phyloP scores from a whole-genome alignment of 1,140 invertebrate genomes.

The Camponotus floridanus region DNA sequence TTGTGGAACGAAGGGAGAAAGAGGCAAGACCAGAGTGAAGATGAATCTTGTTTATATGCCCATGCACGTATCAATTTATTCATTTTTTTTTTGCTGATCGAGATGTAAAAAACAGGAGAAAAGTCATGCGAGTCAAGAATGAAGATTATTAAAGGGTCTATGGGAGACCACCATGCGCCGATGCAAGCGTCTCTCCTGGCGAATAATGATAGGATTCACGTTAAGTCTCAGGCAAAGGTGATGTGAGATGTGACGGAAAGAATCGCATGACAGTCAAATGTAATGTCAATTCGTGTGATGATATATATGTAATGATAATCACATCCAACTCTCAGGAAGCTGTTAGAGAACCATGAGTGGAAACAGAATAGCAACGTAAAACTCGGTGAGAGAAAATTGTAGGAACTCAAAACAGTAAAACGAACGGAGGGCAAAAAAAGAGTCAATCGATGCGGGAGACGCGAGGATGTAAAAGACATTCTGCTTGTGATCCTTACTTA shows the following conservation, averaged over 20 bases:
- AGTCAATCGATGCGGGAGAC: slow-evolving; percentile 33
- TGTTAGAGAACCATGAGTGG: slow-evolving; percentile 49
- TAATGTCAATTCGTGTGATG: slow-evolving; percentile 19
- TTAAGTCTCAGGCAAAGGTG: slow-evolving; percentile 7
- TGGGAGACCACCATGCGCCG: neutral
- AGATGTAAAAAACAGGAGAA: slow-evolving; percentile 16
- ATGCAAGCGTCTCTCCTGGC: slow-evolving; percentile 38
- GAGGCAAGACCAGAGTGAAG: slow-evolving; percentile 13
- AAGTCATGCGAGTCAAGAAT: slow-evolving; percentile 40
- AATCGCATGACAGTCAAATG: slow-evolving; percentile 39
- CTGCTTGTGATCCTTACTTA: slow-evolving; percentile 88
- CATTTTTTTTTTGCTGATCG: neutral
- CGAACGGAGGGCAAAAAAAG: slow-evolving; percentile 27
- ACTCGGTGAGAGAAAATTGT: slow-evolving; percentile 26
- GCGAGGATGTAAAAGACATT: slow-evolving; percentile 29
- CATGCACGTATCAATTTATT: slow-evolving; percentile 48
- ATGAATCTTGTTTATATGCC: slow-evolving; percentile 14
- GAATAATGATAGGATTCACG: slow-evolving; percentile 22
- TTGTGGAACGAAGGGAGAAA: slow-evolving; percentile 3
- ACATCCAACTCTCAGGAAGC: slow-evolving; percentile 53
- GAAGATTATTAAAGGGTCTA: slow-evolving; percentile 1
- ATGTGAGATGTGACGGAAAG: slow-evolving; percentile 19
- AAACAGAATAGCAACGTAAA: slow-evolving; percentile 50
- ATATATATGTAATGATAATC: slow-evolving; percentile 46
- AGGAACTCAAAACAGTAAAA: slow-evolving; percentile 49